Evolutionary conservation across 2,888 invertebrate genomes (phyloP).

Genomic region (Cyaniris semiargus): DNA sequence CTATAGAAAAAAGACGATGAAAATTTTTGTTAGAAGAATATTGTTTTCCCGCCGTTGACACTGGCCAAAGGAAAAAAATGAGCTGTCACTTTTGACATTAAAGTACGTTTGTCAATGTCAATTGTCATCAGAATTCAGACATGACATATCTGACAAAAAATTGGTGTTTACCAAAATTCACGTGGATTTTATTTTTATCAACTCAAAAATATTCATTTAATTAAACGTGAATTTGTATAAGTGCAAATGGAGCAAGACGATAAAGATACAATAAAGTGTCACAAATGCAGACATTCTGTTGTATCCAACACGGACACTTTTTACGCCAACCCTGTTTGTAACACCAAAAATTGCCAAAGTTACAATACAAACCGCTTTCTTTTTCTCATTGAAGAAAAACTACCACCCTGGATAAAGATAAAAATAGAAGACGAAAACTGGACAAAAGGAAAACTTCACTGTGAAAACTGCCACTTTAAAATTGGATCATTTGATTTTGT

Average conservation of each 20-base stretch:
- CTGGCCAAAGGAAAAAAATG: too few relatives aligned
- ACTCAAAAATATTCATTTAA: background rate
- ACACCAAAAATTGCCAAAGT: constrained; percentile 53
- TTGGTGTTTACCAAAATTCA: constrained; percentile 1
- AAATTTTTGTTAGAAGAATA: too few relatives aligned
- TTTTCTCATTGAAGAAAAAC: constrained; percentile 77
- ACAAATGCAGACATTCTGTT: constrained; percentile 69
- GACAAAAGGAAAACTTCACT: constrained; percentile 85
- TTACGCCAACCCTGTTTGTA: constrained; percentile 46
- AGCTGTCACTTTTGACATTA: background rate
- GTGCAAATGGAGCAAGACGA: constrained; percentile 23
- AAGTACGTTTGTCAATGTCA: too few relatives aligned
- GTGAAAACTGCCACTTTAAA: constrained; percentile 81
- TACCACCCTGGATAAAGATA: constrained; percentile 79
- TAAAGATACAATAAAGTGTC: constrained; percentile 58
- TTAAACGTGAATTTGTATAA: background rate
- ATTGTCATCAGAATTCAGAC: too few relatives aligned
- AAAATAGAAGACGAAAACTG: constrained; percentile 80
- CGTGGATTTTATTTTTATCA: background rate
- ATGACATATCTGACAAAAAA: too few relatives aligned
- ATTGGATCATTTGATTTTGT: constrained; percentile 85
- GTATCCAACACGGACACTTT: constrained; percentile 50
- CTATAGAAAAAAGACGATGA: too few relatives aligned
- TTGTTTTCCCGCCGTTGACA: too few relatives aligned
- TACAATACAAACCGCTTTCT: constrained; percentile 62